Percentiles rank a stretch among this genome's conserved stretches.
Evolutionary conservation across 2,797 vertebrate genomes (phyloP).

Genomic region (Pyrocephalus nanus): DNA sequence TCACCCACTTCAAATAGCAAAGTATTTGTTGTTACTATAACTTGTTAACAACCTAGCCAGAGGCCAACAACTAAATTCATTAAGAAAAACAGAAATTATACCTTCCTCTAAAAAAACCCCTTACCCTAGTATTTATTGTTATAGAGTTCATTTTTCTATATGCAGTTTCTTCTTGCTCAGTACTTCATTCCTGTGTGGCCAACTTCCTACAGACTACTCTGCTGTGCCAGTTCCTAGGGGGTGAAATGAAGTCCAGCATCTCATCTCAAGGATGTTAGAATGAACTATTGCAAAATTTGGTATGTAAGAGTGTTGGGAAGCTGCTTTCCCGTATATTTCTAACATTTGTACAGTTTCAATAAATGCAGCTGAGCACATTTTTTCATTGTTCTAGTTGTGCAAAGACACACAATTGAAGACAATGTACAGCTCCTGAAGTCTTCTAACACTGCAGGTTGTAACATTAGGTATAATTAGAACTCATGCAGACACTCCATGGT

Average conservation of each 20-base stretch:
- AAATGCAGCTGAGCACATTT: neutral
- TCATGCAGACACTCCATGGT: fast-evolving
- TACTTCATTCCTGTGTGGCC: neutral
- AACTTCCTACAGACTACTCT: neutral
- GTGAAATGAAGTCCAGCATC: neutral
- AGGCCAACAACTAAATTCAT: neutral
- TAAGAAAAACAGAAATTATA: neutral
- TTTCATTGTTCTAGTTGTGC: neutral
- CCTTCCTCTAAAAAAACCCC: neutral
- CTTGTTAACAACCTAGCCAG: neutral
- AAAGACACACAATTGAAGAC: neutral
- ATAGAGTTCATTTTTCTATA: neutral
- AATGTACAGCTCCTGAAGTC: neutral
- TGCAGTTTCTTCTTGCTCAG: neutral
- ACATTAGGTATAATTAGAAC: neutral
- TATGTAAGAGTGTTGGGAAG: neutral
- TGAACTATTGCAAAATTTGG: neutral
- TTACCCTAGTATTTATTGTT: neutral
- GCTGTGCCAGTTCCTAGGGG: neutral
- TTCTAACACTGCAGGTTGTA: neutral
- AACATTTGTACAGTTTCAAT: neutral
- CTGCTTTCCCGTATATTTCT: neutral
- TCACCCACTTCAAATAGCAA: slow-evolving; percentile 21
- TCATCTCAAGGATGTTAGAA: neutral
- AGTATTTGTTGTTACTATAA: slow-evolving; percentile 5